Conservation (phyloP, 2,888 invertebrate species). For the Periphyllus acericola region DNA sequence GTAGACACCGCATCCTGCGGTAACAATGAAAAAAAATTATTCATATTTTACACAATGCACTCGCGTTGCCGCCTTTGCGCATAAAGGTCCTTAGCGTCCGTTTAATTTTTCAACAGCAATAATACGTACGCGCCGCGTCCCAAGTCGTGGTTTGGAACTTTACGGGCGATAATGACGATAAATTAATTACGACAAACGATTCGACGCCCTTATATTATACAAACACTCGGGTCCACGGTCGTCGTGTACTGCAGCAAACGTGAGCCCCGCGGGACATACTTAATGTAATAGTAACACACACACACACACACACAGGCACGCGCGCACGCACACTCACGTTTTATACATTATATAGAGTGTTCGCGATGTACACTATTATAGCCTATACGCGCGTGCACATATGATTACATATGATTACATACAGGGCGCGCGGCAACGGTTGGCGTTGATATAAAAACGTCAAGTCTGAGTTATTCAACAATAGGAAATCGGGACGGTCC, state of each 20-base stretch:
- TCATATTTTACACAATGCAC: background rate
- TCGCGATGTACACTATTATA: background rate
- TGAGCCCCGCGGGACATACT: background rate
- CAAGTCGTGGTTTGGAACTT: background rate
- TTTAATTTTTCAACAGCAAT: conserved; percentile 18
- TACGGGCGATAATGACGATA: conserved; percentile 11
- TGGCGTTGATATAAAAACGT: conserved; percentile 39
- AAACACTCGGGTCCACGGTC: background rate
- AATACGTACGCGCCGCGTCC: background rate
- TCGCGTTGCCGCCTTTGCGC: background rate
- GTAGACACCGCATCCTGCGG: background rate
- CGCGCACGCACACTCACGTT: background rate
- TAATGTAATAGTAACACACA: background rate
- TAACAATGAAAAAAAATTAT: conserved; percentile 46
- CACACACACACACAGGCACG: background rate
- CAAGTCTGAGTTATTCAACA: conserved; percentile 45
- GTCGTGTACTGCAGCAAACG: no score
- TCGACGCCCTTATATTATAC: conserved; percentile 21
- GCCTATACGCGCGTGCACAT: background rate
- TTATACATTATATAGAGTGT: background rate
- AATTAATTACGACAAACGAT: conserved; percentile 16
- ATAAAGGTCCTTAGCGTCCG: background rate
- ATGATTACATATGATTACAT: no score
- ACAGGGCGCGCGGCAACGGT: background rate
- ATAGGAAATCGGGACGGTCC: conserved; percentile 32